These are phyloP conservation scores for Drosophila triauraria DNA, from an alignment of 1,140 invertebrate species.

Conservation along the genomic window DNA sequence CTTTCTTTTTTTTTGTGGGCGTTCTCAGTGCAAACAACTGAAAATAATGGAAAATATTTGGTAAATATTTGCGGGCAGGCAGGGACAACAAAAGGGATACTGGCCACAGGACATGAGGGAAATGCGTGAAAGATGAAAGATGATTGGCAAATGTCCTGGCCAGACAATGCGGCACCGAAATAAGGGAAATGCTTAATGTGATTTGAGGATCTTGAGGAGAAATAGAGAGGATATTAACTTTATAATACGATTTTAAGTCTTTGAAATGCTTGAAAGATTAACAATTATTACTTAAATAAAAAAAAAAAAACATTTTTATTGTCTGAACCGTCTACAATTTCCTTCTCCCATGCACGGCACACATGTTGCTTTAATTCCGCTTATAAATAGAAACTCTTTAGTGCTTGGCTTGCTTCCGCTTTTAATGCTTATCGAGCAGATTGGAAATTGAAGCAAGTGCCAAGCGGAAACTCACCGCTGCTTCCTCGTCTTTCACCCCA, in stretches of 20 bases:
- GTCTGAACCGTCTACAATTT: neutral
- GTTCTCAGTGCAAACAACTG: constrained; percentile 43
- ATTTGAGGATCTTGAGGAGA: neutral
- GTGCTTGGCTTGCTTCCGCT: constrained; percentile 48
- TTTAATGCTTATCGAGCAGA: constrained; percentile 47
- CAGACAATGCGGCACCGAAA: constrained; percentile 49
- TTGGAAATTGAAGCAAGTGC: constrained; percentile 36
- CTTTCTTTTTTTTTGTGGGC: constrained; percentile 44
- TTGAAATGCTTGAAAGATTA: constrained; percentile 12
- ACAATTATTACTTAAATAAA: neutral
- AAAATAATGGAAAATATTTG: constrained; percentile 75
- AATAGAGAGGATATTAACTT: neutral
- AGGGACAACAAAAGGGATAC: constrained; percentile 11
- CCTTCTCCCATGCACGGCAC: constrained; percentile 2
- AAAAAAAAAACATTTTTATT: too few species aligned
- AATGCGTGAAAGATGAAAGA: constrained; percentile 54
- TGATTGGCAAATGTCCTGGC: constrained; percentile 44
- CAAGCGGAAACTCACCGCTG: constrained; percentile 31
- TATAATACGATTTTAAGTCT: neutral
- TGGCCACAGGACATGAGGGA: constrained; percentile 45
- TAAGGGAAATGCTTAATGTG: constrained; percentile 7
- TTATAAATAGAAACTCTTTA: constrained; percentile 44
- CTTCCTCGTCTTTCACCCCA: constrained; percentile 28
- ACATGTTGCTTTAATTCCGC: constrained; percentile 37
- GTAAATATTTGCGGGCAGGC: constrained; percentile 69